These are phyloP conservation scores for Tachina lurida DNA, from an alignment of 2,888 invertebrate genomes.

Conservation along the genomic window DNA sequence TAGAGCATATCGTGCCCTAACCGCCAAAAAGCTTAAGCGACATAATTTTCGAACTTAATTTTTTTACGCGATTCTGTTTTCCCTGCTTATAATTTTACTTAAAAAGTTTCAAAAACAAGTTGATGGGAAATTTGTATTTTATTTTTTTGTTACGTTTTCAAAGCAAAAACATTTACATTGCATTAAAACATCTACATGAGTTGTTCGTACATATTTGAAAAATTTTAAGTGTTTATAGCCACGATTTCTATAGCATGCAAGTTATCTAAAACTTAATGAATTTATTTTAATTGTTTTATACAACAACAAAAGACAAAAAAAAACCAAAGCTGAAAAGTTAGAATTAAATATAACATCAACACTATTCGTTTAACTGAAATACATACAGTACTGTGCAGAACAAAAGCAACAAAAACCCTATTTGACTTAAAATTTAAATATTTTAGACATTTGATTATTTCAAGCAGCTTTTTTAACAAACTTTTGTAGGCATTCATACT, in stretches of 20 bases:
- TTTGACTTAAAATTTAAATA: too few species aligned
- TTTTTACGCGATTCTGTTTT: too few species aligned
- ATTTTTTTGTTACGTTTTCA: background rate
- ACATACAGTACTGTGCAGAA: too few species aligned
- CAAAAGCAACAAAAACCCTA: too few species aligned
- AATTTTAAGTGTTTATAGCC: background rate
- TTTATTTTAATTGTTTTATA: background rate
- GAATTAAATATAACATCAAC: constrained; percentile 1
- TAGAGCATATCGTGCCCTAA: too few species aligned
- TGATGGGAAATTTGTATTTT: background rate
- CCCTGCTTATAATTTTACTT: constrained; percentile 2
- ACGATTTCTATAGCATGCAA: constrained; percentile 21
- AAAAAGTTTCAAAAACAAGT: background rate
- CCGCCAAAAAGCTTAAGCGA: too few species aligned
- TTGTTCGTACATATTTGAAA: background rate
- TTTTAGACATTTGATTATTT: too few species aligned
- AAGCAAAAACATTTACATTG: background rate
- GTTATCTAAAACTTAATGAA: background rate
- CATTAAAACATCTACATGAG: background rate
- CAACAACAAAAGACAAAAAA: background rate
- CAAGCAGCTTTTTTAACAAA: too few species aligned
- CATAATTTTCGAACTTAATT: too few species aligned
- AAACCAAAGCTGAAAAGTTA: background rate
- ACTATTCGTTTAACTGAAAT: constrained; percentile 21
- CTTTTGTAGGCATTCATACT: too few species aligned